These are phyloP conservation scores for Leucophenga montana DNA, from an alignment of 2,888 invertebrate genomes.

Conservation along the genomic window DNA sequence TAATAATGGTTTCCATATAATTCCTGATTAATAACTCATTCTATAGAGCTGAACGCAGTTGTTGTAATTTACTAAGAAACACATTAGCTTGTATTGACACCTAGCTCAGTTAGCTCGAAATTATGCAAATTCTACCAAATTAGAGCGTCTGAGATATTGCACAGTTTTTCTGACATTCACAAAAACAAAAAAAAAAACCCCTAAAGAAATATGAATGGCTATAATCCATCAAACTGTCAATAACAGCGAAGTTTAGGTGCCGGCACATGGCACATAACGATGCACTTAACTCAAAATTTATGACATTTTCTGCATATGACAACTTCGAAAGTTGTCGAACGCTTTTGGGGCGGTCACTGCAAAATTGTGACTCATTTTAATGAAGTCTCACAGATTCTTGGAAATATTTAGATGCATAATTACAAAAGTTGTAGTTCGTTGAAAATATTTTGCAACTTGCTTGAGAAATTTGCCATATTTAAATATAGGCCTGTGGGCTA, in stretches of 20 bases:
- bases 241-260: slow-evolving; percentile 53
- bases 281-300: slow-evolving; percentile 57
- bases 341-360: neutral
- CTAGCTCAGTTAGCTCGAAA: too few species aligned
- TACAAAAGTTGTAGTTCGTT: neutral
- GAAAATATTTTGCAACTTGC: neutral
- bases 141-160: too few species aligned
- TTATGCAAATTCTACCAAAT: too few species aligned
- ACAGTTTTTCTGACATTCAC: too few species aligned
- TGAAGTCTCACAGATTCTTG: neutral
- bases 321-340: neutral
- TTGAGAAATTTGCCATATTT: neutral
- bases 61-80: too few species aligned
- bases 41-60: too few species aligned
- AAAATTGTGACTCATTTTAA: slow-evolving; percentile 12
- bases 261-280: slow-evolving; percentile 54
- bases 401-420: slow-evolving; percentile 4
- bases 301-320: slow-evolving; percentile 62
- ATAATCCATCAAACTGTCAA: slow-evolving; percentile 61
- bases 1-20: too few species aligned
- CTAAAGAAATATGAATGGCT: neutral
- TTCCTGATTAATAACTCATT: too few species aligned
- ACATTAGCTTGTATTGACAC: too few species aligned
- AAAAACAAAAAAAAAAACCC: too few species aligned
- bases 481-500: neutral